Evolutionary conservation across 1,140 invertebrate species (phyloP), one percentile per base, ranked within the genome.

Genomic region (Tenebrio molitor): DNA sequence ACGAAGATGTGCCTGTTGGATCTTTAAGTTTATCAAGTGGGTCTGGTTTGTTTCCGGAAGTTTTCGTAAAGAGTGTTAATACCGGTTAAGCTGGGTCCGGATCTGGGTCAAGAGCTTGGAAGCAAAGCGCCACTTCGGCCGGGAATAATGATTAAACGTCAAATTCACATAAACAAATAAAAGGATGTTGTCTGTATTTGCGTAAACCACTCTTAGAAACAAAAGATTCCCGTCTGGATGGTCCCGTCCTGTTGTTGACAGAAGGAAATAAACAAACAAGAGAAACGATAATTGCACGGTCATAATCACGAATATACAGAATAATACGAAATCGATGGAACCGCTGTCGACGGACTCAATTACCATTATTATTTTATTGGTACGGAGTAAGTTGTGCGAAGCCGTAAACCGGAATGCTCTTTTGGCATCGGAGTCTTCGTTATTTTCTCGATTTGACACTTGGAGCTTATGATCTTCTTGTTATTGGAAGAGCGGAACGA

Each of bases 321-420:
- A 53, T 53, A 53, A 53, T 53, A 53, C 46, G 46, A 58, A 58
- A 58, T 58, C 50, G 50, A 58, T 58, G 10, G 23, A 33, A 58
- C 50, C 50, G 23, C 50, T 58, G 50, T 58, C 50, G 50, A 58
- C 50, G 8, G 21, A 58, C 50, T 58, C 50, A 58, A 58, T 58
- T 58, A 58, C 50, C 23, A 58, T 58, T 58, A 58, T 58, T 58
- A 58, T 58, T 58, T 58, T 58, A 58, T 58, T 58, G 50, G 50
- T 58, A 29, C 19, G 23, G 29, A 58, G 50, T 58, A 58, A 53
- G 46, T 53, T 53, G 17, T 53, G 46, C 19, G 17, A 53, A 21
- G 8, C 46, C 46, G 21, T 53, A 53, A 58, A 58, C 21, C 12
- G 10, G 23, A 58, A 33, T 14, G 50, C 19, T 29, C 50, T 23